Conservation (phyloP, 2,113 vertebrate species). For the Glaucomys volans region DNA sequence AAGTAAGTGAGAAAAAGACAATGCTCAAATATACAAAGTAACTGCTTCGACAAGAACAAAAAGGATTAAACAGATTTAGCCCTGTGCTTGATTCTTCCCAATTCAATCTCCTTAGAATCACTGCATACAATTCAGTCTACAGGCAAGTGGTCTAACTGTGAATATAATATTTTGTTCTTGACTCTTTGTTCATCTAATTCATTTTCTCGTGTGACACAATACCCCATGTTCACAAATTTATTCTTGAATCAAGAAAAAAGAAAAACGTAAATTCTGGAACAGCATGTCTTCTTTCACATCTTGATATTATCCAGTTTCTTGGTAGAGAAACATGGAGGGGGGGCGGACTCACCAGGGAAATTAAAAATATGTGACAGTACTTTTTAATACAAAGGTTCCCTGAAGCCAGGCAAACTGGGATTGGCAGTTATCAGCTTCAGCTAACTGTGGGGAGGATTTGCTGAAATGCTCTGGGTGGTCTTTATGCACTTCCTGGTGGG, state of each 20-base stretch:
- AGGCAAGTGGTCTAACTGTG: slow-evolving; percentile 70
- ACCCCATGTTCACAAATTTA: slow-evolving; percentile 79
- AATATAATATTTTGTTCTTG: slow-evolving; percentile 77
- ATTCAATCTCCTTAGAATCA: slow-evolving; percentile 67
- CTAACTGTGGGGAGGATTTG: slow-evolving; percentile 44
- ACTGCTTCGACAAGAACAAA: slow-evolving; percentile 79
- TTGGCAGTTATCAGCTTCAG: slow-evolving; percentile 51
- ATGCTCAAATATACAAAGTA: slow-evolving; percentile 71
- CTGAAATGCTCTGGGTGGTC: slow-evolving; percentile 58
- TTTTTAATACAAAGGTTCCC: slow-evolving; percentile 69
- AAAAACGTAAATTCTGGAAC: slow-evolving; percentile 62
- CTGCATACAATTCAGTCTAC: slow-evolving; percentile 71
- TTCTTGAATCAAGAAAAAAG: slow-evolving; percentile 72
- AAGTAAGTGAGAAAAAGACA: slow-evolving; percentile 65
- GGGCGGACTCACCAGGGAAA: slow-evolving; percentile 23
- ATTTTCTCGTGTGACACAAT: slow-evolving; percentile 71
- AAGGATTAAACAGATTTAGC: slow-evolving; percentile 78
- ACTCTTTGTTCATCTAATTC: slow-evolving; percentile 81
- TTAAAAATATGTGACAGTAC: slow-evolving; percentile 62
- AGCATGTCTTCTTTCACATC: slow-evolving; percentile 67
- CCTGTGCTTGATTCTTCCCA: slow-evolving; percentile 64
- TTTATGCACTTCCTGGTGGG: slow-evolving; percentile 53
- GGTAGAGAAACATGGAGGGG: not conserved
- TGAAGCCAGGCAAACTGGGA: slow-evolving; percentile 52
- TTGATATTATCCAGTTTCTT: slow-evolving; percentile 66